phyloP scores from a whole-genome alignment of 2,113 vertebrate genomes.

The Pimephales promelas region DNA sequence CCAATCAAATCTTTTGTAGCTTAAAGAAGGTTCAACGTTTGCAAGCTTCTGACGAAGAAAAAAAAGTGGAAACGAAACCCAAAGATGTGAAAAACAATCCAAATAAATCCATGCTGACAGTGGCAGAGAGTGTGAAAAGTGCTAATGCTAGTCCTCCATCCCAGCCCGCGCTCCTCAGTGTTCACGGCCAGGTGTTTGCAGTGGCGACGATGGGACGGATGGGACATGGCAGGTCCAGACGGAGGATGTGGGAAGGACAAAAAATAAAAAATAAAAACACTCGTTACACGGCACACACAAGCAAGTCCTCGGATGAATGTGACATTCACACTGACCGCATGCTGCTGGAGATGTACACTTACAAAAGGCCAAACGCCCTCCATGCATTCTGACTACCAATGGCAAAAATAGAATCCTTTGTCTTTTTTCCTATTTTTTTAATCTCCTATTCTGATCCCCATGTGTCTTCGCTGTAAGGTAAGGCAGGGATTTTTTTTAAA shows the following conservation, averaged over 20 bases:
- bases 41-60: not conserved
- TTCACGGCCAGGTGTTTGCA: slow-evolving; percentile 17
- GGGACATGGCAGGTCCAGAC: slow-evolving; percentile 10
- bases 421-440: slow-evolving; percentile 51
- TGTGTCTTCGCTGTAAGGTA: slow-evolving; percentile 57
- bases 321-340: slow-evolving; percentile 91
- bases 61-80: slow-evolving; percentile 10
- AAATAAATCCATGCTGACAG: slow-evolving; percentile 63
- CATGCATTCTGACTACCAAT: slow-evolving; percentile 78
- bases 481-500: slow-evolving; percentile 60
- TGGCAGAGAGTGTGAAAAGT: slow-evolving; percentile 75
- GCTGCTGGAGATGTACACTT: slow-evolving; percentile 88
- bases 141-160: slow-evolving; percentile 75
- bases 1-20: not conserved
- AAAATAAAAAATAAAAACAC: not conserved
- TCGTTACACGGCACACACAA: slow-evolving; percentile 72
- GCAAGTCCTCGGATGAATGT: slow-evolving; percentile 83
- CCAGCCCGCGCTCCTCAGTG: slow-evolving; percentile 27
- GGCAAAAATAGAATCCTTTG: slow-evolving; percentile 58
- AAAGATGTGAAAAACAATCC: slow-evolving; percentile 35
- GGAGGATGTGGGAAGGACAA: slow-evolving; percentile 13
- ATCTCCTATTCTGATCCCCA: slow-evolving; percentile 53
- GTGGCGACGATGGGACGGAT: slow-evolving; percentile 28
- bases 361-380: slow-evolving; percentile 79
- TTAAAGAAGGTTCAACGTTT: not conserved